Percentiles rank a stretch among this genome's conserved stretches.
phyloP scores from a whole-genome alignment of 2,797 vertebrate genomes.

The Bucorvus abyssinicus region DNA sequence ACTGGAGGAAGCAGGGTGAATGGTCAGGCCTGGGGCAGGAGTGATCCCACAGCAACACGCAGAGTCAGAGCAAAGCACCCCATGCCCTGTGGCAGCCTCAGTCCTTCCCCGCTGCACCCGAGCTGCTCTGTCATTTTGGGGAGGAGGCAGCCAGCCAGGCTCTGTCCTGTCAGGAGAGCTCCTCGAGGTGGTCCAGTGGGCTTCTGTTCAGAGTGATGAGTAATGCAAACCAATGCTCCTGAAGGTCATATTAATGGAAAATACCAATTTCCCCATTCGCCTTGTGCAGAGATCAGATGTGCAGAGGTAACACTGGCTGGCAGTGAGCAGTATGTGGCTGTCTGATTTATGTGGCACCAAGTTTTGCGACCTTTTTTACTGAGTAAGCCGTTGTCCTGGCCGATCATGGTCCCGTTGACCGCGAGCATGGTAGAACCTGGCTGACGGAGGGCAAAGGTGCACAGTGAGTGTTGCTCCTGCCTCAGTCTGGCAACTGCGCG shows the following conservation, averaged over 20 bases:
- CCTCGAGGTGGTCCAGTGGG: neutral
- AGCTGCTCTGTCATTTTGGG: neutral
- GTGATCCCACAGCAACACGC: neutral
- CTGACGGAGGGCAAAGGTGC: neutral
- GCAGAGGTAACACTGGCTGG: slow-evolving; percentile 19
- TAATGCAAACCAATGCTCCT: neutral
- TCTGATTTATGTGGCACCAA: neutral
- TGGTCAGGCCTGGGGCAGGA: neutral
- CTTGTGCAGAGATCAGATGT: neutral
- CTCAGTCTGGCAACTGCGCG: neutral
- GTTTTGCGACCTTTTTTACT: neutral
- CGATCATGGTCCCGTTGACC: neutral
- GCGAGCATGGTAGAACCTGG: neutral
- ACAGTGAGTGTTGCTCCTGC: neutral
- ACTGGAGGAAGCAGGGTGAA: neutral
- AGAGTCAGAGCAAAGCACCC: neutral
- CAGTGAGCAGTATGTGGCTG: neutral
- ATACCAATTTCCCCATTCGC: neutral
- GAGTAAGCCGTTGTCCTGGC: neutral
- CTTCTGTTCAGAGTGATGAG: neutral
- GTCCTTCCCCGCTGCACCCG: neutral
- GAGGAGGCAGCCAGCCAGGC: neutral
- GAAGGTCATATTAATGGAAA: neutral
- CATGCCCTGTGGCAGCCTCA: rapidly evolving
- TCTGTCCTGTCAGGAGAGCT: too few species aligned